These are phyloP conservation scores for Drosophila tristis DNA, from an alignment of 1,140 invertebrate species.

Conservation along the genomic window DNA sequence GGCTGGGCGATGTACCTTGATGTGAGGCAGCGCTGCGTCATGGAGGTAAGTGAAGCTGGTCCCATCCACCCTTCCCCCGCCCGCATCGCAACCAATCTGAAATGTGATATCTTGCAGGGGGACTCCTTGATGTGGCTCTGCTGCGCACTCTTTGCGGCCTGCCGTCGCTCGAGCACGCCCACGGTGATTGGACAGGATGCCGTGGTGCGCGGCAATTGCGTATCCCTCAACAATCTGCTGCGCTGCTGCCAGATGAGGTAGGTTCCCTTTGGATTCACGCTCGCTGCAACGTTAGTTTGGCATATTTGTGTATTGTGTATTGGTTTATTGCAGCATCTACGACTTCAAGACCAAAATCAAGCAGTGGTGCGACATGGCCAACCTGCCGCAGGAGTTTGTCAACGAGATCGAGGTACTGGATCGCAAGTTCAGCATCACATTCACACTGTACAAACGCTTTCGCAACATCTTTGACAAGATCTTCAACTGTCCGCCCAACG, in stretches of 20 bases:
- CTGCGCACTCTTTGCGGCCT: constrained; percentile 96
- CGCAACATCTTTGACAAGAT: constrained; percentile 94
- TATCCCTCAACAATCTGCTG: constrained; percentile 95
- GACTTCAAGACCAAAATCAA: constrained; percentile 98
- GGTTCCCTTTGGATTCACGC: background rate
- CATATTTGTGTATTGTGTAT: background rate
- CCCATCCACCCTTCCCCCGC: background rate
- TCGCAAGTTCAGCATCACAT: constrained; percentile 97
- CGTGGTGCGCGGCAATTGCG: constrained; percentile 94
- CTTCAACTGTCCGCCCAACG: constrained; percentile 88
- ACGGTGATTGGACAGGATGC: constrained; percentile 90
- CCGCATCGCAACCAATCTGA: too few relatives aligned
- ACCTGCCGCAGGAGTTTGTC: constrained; percentile 92
- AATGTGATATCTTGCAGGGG: constrained; percentile 88
- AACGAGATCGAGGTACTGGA: constrained; percentile 94
- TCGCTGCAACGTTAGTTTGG: too few relatives aligned
- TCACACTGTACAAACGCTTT: constrained; percentile 97
- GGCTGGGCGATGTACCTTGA: constrained; percentile 63
- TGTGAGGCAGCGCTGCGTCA: constrained; percentile 60
- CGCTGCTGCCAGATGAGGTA: constrained; percentile 95
- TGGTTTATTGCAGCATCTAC: constrained; percentile 88
- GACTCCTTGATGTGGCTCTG: constrained; percentile 97
- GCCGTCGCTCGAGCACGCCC: constrained; percentile 91
- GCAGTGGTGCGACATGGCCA: constrained; percentile 98
- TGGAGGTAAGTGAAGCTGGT: constrained; percentile 57